Evolutionary conservation across 2,888 invertebrate species (phyloP), one percentile per base, ranked within the genome.

Genomic region (Apomyelois bistriatella): DNA sequence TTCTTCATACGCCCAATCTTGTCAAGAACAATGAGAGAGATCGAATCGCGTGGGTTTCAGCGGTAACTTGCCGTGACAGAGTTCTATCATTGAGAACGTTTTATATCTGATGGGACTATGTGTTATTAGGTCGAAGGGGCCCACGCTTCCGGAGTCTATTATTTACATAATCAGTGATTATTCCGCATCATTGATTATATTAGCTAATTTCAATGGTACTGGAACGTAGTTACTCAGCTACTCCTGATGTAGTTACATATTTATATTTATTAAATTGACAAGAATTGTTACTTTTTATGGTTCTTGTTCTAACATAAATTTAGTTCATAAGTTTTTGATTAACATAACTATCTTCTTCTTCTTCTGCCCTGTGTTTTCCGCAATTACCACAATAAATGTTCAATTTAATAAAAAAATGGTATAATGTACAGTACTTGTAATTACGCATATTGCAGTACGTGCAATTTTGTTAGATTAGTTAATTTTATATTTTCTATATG

Each of bases 121-220:
- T 58, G 58, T 63, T 61, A 61, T 64, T 69, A 67, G 67, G 71
- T 66, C 56, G 65, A 60, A 53, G 65, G 60, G 56, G 76, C 85
- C 85, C 81, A 84, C 85, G 82, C 82, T 80, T 79, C 84, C 83
- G 78, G 62, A 68, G 58, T 55, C 61, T 64, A 58, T 71, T 74
- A 72, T 72, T 81, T 77, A 75, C 75, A 76, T 77, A 77, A 78
- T 77, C 74, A 71, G 66, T 66, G 68, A 79, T 81, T 73, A 75
- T 83, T 80, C 77, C 81, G 82, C 82, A 70, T 72, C 78, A 70
- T 64, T 78, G 73, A 68, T 59, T 67, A 72, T 65, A 66, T 68
- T 68, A 62, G 64, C 46, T 58, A 54, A 53, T 52, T 43, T 56
- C 53, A 9, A 22, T 35, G 22, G 22, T 16, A 38, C 9, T 35